These are phyloP conservation scores for Pachyuromys duprasi DNA, from an alignment of 2,797 vertebrate species.

Conservation along the genomic window DNA sequence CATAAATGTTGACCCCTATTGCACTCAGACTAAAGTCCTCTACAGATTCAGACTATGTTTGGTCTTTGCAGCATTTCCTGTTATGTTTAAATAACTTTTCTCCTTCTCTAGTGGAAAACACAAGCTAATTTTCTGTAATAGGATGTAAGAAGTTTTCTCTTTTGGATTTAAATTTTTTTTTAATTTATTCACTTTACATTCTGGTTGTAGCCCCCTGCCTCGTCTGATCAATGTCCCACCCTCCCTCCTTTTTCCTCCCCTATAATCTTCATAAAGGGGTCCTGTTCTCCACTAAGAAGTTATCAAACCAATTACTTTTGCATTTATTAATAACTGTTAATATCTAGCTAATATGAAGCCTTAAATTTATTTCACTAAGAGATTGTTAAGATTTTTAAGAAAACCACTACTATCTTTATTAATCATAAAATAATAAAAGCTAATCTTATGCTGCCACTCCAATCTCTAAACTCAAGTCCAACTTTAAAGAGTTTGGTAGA, in stretches of 20 bases:
- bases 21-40: neutral
- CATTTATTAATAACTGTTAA: neutral
- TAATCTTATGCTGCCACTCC: neutral
- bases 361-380: neutral
- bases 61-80: neutral
- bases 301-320: neutral
- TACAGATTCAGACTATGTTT: neutral
- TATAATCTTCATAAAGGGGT: no score
- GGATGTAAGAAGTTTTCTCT: neutral
- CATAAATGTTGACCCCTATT: neutral
- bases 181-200: no score
- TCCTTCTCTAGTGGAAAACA: neutral
- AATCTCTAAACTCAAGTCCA: neutral
- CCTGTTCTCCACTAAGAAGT: no score
- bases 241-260: no score
- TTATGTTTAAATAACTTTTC: neutral
- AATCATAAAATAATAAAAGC: neutral
- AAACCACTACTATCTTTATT: neutral
- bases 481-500: neutral
- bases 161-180: no score
- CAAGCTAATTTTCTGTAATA: neutral
- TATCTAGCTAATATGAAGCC: neutral
- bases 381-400: neutral
- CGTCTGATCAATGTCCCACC: no score
- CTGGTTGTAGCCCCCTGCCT: no score